A percentile compares a stretch with the other conserved stretches of the same genome.
Conservation (phyloP, 1,140 invertebrate species). For the Heterodera schachtii region DNA sequence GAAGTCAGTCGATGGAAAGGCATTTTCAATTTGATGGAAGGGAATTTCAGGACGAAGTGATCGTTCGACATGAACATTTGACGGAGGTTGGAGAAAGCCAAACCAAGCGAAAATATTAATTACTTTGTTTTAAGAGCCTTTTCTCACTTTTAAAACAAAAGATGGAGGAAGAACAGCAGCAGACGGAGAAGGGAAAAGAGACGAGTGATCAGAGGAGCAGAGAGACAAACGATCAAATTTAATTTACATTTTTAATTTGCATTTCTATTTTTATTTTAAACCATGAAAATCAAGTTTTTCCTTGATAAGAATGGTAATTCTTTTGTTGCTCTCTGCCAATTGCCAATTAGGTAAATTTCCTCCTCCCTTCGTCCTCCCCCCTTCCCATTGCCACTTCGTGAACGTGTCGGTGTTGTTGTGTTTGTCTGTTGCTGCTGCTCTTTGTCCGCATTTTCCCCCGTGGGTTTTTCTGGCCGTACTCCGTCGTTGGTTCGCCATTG, state of each 20-base stretch:
- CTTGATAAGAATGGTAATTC: too few species aligned
- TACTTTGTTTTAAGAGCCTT: not conserved
- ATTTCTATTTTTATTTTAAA: not conserved
- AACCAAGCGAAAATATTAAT: not conserved
- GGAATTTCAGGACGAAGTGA: constrained; percentile 17
- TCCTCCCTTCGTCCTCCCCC: not conserved
- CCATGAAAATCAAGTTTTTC: too few species aligned
- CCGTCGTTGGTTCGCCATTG: not conserved
- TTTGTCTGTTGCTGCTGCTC: not conserved
- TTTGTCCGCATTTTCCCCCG: not conserved
- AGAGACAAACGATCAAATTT: not conserved
- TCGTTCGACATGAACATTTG: constrained; percentile 36
- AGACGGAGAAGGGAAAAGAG: not conserved
- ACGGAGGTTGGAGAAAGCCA: constrained; percentile 18
- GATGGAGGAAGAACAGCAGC: not conserved
- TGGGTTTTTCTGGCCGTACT: constrained; percentile 10
- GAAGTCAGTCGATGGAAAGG: constrained; percentile 11
- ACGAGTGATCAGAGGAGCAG: too few species aligned
- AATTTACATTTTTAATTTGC: not conserved
- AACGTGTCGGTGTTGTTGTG: not conserved
- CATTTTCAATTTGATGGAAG: not conserved
- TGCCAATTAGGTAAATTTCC: too few species aligned
- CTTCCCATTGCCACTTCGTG: not conserved
- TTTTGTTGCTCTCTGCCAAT: too few species aligned
- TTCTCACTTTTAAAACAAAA: not conserved